Evolutionary conservation across 2,888 invertebrate genomes (phyloP).

Genomic region (Hetaerina titia): DNA sequence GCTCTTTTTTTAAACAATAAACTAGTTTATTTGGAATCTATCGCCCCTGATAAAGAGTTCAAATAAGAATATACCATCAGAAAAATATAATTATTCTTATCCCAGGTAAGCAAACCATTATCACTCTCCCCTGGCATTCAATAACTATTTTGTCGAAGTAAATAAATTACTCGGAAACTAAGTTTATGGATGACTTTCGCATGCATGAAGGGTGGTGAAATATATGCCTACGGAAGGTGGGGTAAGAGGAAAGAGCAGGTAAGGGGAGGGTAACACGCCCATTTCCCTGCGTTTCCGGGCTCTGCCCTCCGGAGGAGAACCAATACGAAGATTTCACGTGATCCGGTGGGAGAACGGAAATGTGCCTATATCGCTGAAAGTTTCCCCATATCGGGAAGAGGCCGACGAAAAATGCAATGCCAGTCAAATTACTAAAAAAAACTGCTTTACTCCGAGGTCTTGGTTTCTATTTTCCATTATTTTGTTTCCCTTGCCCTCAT

Average conservation of each 20-base stretch:
- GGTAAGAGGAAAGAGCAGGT: background rate
- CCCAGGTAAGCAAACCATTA: too few species aligned
- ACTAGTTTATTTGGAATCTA: too few species aligned
- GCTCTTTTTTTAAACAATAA: too few species aligned
- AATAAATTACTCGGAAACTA: background rate
- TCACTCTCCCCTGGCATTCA: background rate
- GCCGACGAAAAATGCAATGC: background rate
- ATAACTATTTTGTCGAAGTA: background rate
- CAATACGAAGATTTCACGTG: constrained; percentile 69
- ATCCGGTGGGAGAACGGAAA: background rate
- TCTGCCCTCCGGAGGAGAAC: background rate
- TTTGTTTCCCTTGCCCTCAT: background rate
- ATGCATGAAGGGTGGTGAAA: background rate
- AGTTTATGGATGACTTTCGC: background rate
- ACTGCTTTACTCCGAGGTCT: background rate
- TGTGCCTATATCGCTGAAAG: background rate
- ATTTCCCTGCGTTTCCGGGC: constrained; percentile 47
- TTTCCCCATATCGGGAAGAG: background rate
- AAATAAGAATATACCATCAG: too few species aligned
- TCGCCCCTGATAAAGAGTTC: too few species aligned
- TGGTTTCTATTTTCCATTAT: background rate
- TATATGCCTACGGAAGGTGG: background rate
- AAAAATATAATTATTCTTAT: too few species aligned
- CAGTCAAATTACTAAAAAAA: background rate
- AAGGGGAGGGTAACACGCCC: background rate